Evolutionary conservation across 2,113 vertebrate genomes (phyloP), one percentile per base, ranked within the genome.

Genomic region (Oxyura jamaicensis): DNA sequence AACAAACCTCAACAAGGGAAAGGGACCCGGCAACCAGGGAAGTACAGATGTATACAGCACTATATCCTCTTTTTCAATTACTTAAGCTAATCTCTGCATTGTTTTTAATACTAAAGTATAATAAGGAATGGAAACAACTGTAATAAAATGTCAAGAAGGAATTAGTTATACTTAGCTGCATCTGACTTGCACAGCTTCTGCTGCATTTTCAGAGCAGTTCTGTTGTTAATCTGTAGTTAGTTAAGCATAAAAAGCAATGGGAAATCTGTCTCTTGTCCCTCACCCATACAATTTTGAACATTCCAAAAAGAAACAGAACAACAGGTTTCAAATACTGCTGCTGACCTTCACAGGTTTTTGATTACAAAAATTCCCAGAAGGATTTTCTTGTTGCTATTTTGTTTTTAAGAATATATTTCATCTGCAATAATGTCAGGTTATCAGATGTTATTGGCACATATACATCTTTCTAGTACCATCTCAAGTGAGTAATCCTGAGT

Each of bases 1-100:
- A 96, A 71, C 26, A 74, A 94, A 71, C 72, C 46, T 33, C 36
- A 63, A 8, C 55, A 67, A 67, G 46, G 76, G 25, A 83, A 88
- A 77, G 11, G 17, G 22, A 81, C 25, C 41, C 63, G 55, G 63
- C 59, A 91, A 80, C n/a, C 19, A 41, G 31, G 78, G 18, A 29
- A 74, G 19, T 23, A 46, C 31, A 88, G 25, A 42, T 77, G n/a
- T n/a, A 69, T 39, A 21, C 11, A 65, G 50, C 5, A 22, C 53
- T 85, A 6, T 42, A 69, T 69, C 44, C 44, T 44, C 65, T 59
- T 83, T n/a, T 83, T n/a, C 46, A 35, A 39, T 20, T 74, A 52
- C 22, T 65, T 39, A 39, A 71, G 4, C 13, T 86, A 80, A 77
- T 71, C 26, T 67, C 52, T 42, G 8, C 11, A 60, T 39, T 83